Conservation (phyloP, 2,797 vertebrate genomes). For the Pagetopsis macropterus region DNA sequence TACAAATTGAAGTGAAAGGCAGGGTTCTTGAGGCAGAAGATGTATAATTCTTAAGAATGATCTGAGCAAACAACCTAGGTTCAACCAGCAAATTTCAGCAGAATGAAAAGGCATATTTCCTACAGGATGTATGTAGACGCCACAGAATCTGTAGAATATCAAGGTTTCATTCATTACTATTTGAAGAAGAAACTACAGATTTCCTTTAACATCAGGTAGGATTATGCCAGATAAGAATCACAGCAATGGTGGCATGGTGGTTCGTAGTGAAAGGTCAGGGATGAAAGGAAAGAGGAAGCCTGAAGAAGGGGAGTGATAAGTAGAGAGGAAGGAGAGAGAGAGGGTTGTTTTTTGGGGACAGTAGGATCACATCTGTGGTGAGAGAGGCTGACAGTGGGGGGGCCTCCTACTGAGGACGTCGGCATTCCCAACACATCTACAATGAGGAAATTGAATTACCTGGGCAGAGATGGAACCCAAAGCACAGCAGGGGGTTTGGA, state of each 20-base stretch:
- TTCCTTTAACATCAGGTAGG: neutral
- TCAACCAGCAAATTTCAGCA: neutral
- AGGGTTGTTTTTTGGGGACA: constrained; percentile 12
- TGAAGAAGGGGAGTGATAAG: neutral
- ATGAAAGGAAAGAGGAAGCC: neutral
- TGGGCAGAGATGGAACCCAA: constrained; percentile 29
- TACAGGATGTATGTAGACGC: neutral
- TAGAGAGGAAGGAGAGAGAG: neutral
- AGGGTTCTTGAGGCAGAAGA: neutral
- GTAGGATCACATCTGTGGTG: constrained; percentile 20
- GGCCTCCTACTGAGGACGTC: constrained; percentile 14
- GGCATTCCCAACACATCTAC: constrained; percentile 12
- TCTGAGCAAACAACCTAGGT: too few relatives aligned
- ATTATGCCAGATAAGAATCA: neutral
- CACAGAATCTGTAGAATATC: neutral
- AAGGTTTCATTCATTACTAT: neutral
- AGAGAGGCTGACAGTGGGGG: constrained; percentile 12
- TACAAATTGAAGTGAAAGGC: constrained; percentile 8
- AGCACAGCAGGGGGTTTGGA: constrained; percentile 41
- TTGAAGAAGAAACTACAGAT: neutral
- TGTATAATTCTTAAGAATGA: neutral
- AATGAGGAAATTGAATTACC: constrained; percentile 52
- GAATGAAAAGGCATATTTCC: neutral
- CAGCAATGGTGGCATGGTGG: neutral
- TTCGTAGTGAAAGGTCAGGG: neutral